A percentile compares a stretch with the other conserved stretches of the same genome.
Evolutionary conservation across 64 coral and sea anemone genomes (phyloP).

Genomic region (Pachyseris speciosa): DNA sequence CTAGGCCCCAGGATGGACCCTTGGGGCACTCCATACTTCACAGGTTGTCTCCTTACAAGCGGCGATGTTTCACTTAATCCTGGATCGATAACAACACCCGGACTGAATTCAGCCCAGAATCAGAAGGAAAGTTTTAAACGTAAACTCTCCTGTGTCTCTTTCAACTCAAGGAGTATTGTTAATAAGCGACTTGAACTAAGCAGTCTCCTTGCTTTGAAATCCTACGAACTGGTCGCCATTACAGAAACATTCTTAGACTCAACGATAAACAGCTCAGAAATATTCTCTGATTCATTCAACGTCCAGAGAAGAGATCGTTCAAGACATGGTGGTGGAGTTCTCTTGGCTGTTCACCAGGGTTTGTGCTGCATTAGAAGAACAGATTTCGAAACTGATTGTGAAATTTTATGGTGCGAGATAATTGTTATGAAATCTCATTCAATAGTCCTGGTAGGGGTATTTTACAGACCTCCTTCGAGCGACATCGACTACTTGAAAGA

Average conservation of each 20-base stretch:
- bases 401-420: constrained; percentile 11
- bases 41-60: too few species aligned
- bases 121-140: too few species aligned
- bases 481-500: constrained; percentile 20
- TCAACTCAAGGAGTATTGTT: too few species aligned
- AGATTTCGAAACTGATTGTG: constrained; percentile 2
- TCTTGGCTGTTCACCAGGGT: constrained; percentile 16
- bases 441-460: constrained; percentile 23
- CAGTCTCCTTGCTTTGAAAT: too few species aligned
- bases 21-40: too few species aligned
- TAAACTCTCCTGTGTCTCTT: too few species aligned
- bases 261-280: constrained; percentile 16
- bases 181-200: too few species aligned
- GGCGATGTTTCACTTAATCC: too few species aligned
- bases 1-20: too few species aligned
- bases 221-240: background rate
- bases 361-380: constrained; percentile 14
- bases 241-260: constrained; percentile 19
- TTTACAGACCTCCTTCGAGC: constrained; percentile 18
- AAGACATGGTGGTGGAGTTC: constrained; percentile 8
- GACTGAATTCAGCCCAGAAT: too few species aligned
- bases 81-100: too few species aligned
- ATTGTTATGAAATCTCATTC: constrained; percentile 6
- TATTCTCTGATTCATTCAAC: constrained; percentile 10
- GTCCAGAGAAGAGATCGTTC: background rate